phyloP scores from a whole-genome alignment of 1,140 invertebrate species.

The Drosophila biarmipes region DNA sequence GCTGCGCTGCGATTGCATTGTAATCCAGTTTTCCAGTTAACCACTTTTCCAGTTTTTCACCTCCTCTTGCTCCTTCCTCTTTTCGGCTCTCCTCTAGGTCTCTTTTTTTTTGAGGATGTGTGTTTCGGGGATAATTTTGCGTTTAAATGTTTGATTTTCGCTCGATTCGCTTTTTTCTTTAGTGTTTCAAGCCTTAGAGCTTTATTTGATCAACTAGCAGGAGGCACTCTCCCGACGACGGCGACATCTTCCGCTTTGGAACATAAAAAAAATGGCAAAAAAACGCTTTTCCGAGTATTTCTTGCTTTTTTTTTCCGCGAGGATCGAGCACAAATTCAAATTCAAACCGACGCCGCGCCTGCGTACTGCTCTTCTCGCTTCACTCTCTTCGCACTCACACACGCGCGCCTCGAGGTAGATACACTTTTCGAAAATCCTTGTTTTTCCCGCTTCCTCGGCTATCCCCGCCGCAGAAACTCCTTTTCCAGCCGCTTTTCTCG shows the following conservation, averaged over 20 bases:
- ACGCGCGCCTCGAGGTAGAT: slow-evolving; percentile 23
- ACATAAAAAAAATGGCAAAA: slow-evolving; percentile 42
- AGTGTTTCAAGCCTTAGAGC: slow-evolving; percentile 16
- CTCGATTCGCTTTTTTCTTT: slow-evolving; percentile 11
- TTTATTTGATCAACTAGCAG: slow-evolving; percentile 33
- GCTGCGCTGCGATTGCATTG: slow-evolving; percentile 76
- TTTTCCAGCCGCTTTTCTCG: slow-evolving; percentile 9
- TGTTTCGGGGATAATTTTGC: slow-evolving; percentile 31
- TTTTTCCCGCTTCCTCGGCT: background rate
- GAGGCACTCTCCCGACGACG: slow-evolving; percentile 57
- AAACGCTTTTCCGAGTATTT: slow-evolving; percentile 6
- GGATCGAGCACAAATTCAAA: slow-evolving; percentile 27
- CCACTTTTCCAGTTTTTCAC: slow-evolving; percentile 56
- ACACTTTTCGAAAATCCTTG: slow-evolving; percentile 19
- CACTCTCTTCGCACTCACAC: slow-evolving; percentile 12
- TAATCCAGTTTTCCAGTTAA: slow-evolving; percentile 73
- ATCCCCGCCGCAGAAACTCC: slow-evolving; percentile 1
- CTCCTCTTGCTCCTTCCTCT: slow-evolving; percentile 16
- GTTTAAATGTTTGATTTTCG: slow-evolving; percentile 28
- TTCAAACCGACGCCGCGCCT: slow-evolving; percentile 40
- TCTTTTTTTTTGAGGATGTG: slow-evolving; percentile 34
- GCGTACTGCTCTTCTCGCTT: slow-evolving; percentile 15
- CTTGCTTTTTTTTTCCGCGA: slow-evolving; percentile 5
- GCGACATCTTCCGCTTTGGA: slow-evolving; percentile 46
- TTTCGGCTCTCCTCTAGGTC: slow-evolving; percentile 24